A percentile compares a stretch with the other conserved stretches of the same genome.
Conservation (phyloP, 2,888 invertebrate genomes). For the Lasioglossum malachurum region DNA sequence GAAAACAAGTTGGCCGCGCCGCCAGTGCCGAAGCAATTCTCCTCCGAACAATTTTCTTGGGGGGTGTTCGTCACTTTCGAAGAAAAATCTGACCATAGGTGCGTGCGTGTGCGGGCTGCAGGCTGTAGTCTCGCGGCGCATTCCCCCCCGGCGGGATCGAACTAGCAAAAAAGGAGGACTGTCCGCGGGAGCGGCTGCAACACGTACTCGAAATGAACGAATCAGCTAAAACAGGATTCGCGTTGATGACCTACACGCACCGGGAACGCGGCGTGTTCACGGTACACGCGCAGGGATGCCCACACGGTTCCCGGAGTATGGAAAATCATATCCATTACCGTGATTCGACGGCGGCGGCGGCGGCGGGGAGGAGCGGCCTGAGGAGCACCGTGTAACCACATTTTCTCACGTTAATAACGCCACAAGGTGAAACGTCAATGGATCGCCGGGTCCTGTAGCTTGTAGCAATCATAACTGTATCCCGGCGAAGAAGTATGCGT, state of each 20-base stretch:
- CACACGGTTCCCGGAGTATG: conserved; percentile 36
- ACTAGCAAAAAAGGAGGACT: conserved; percentile 20
- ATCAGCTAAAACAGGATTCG: conserved; percentile 44
- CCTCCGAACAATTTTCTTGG: conserved; percentile 21
- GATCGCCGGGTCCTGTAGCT: conserved; percentile 56
- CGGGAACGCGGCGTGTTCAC: conserved; percentile 9
- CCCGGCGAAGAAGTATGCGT: conserved; percentile 64
- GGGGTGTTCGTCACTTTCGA: not conserved
- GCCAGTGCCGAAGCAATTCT: conserved; percentile 14
- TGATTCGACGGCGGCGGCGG: conserved; percentile 25
- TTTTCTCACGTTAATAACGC: conserved; percentile 78
- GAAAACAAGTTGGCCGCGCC: not conserved
- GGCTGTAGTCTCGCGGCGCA: conserved; percentile 6
- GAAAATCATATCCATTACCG: conserved; percentile 59
- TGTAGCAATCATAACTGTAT: conserved; percentile 79
- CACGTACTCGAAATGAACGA: conserved; percentile 49
- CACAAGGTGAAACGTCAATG: conserved; percentile 58
- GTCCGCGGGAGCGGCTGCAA: conserved; percentile 33
- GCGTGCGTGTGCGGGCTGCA: not conserved
- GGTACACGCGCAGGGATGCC: conserved; percentile 23
- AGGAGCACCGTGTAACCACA: conserved; percentile 44
- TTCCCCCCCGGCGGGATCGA: not conserved
- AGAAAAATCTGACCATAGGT: conserved; percentile 16
- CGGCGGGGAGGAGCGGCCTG: conserved; percentile 2
- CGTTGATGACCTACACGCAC: conserved; percentile 50